Conservation (phyloP, 1,140 invertebrate genomes). For the Holotrichia oblita region DNA sequence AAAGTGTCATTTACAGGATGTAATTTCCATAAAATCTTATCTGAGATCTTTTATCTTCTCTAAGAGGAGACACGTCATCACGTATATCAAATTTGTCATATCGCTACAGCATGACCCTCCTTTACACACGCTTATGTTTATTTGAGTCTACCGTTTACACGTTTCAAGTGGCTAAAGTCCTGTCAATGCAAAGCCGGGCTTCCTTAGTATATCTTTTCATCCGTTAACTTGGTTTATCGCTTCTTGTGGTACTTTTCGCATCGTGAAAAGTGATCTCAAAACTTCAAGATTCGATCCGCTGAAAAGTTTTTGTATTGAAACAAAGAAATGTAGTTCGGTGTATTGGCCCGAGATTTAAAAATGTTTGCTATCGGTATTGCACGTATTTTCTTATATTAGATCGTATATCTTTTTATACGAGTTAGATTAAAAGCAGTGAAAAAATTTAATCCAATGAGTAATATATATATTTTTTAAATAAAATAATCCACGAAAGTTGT, state of each 20-base stretch:
- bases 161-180: not conserved
- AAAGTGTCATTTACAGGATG: constrained; percentile 31
- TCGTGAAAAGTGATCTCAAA: not conserved
- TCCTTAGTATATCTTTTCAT: constrained; percentile 24
- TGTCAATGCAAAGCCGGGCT: not conserved
- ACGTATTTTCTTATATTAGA: too few species aligned
- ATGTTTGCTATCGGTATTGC: too few species aligned
- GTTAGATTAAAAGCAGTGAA: too few species aligned
- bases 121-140: not conserved
- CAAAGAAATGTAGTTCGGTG: too few species aligned
- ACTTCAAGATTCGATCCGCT: not conserved
- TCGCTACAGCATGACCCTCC: not conserved
- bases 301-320: too few species aligned
- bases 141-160: constrained; percentile 16
- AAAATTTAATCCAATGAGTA: too few species aligned
- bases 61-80: not conserved
- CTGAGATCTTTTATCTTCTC: constrained; percentile 16
- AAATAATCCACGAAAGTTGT: too few species aligned
- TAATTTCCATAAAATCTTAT: constrained; percentile 36
- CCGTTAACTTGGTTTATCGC: not conserved
- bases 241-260: not conserved
- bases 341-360: too few species aligned
- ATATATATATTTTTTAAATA: too few species aligned
- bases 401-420: too few species aligned
- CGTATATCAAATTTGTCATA: constrained; percentile 36